phyloP scores from a whole-genome alignment of 1,140 invertebrate species.

The Sarcophaga bullata region DNA sequence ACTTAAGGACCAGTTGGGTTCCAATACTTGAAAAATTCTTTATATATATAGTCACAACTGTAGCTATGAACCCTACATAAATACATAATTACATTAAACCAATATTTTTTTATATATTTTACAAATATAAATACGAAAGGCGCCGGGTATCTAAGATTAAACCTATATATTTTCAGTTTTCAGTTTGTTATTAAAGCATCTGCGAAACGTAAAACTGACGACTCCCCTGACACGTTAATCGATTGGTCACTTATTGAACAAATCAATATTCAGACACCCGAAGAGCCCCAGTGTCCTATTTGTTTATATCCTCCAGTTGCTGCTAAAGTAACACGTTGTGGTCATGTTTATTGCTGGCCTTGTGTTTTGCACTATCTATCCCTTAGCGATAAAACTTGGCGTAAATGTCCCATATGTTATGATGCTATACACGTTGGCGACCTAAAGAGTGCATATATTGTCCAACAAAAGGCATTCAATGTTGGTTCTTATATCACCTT shows the following conservation, averaged over 20 bases:
- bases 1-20: too few species aligned
- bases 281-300: slow-evolving; percentile 87
- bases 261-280: slow-evolving; percentile 78
- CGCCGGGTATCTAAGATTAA: slow-evolving; percentile 7
- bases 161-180: slow-evolving; percentile 75
- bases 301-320: slow-evolving; percentile 85
- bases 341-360: slow-evolving; percentile 95
- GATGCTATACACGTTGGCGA: slow-evolving; percentile 72
- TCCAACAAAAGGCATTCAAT: slow-evolving; percentile 67
- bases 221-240: slow-evolving; percentile 85
- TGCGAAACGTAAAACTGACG: slow-evolving; percentile 75
- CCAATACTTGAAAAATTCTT: too few species aligned
- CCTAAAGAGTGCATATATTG: slow-evolving; percentile 67
- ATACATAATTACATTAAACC: neutral
- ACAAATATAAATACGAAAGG: neutral
- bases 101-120: slow-evolving; percentile 20
- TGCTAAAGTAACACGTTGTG: slow-evolving; percentile 92
- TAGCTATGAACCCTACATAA: neutral
- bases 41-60: too few species aligned
- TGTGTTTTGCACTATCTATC: slow-evolving; percentile 94
- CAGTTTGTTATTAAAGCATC: slow-evolving; percentile 90
- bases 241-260: slow-evolving; percentile 93
- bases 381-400: slow-evolving; percentile 78
- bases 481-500: slow-evolving; percentile 81
- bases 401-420: slow-evolving; percentile 89